Evolutionary conservation across 92 coral and sea anemone genomes (phyloP).

Genomic region (Umimayanthus chanpuru): DNA sequence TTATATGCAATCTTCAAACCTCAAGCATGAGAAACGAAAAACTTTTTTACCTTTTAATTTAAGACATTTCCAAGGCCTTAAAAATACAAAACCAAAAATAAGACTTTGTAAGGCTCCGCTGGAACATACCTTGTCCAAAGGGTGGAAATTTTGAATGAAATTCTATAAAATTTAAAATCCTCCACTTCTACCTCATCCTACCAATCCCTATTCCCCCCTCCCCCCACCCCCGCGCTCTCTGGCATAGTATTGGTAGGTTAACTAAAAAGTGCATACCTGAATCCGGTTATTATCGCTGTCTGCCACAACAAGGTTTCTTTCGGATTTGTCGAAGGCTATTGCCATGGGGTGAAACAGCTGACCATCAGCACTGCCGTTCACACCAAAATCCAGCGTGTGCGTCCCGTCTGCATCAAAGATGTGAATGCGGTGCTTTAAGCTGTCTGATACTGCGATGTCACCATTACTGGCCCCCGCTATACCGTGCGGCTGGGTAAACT

Average conservation of each 20-base stretch:
- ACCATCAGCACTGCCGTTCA: slow-evolving; percentile 79
- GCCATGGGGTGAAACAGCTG: slow-evolving; percentile 87
- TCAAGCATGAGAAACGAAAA: too few species aligned
- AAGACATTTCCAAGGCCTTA: too few species aligned
- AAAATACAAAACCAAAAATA: too few species aligned
- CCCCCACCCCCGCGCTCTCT: too few species aligned
- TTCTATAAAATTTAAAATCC: too few species aligned
- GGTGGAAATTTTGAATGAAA: background rate
- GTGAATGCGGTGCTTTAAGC: slow-evolving; percentile 85
- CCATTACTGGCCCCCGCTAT: slow-evolving; percentile 73
- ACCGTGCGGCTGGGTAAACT: slow-evolving; percentile 86
- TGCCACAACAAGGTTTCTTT: slow-evolving; percentile 61
- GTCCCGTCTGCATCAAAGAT: slow-evolving; percentile 80
- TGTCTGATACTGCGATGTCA: slow-evolving; percentile 84
- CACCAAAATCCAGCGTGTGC: slow-evolving; percentile 80
- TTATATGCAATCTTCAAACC: too few species aligned
- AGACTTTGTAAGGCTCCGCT: too few species aligned
- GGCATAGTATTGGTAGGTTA: too few species aligned
- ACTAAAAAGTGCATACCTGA: slow-evolving; percentile 50
- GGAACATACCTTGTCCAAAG: background rate
- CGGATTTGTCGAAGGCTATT: slow-evolving; percentile 77
- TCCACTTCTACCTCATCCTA: too few species aligned
- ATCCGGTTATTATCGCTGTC: slow-evolving; percentile 91
- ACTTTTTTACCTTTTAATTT: too few species aligned
- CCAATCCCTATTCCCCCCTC: too few species aligned